Evolutionary conservation across 2,888 invertebrate genomes (phyloP).

Genomic region (Hydriomena furcata): DNA sequence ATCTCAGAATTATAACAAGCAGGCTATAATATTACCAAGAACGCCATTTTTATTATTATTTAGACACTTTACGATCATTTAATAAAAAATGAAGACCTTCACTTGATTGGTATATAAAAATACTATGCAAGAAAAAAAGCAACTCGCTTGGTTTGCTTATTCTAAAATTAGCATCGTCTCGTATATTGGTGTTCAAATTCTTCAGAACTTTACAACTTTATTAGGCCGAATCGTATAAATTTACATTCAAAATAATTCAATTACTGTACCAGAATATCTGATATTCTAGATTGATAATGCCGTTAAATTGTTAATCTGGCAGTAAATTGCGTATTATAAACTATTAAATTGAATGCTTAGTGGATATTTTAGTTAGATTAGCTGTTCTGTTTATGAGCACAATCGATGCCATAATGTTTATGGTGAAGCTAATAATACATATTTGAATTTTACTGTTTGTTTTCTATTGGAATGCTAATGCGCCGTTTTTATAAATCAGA

Average conservation of each 20-base stretch:
- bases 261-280: constrained; percentile 28
- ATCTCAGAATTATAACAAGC: constrained; percentile 28
- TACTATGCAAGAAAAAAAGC: too few species aligned
- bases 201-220: constrained; percentile 28
- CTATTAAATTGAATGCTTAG: constrained; percentile 49
- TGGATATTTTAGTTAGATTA: constrained; percentile 53
- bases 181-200: constrained; percentile 24
- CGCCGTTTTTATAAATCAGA: not conserved
- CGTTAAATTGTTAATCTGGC: constrained; percentile 30
- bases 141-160: too few species aligned
- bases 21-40: not conserved
- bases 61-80: not conserved
- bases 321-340: constrained; percentile 31
- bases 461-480: constrained; percentile 40
- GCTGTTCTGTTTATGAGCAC: constrained; percentile 60
- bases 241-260: constrained; percentile 31
- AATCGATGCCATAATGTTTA: constrained; percentile 58
- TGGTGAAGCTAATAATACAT: constrained; percentile 58
- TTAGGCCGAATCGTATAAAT: constrained; percentile 29
- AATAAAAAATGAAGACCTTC: too few species aligned
- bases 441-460: constrained; percentile 64
- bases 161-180: too few species aligned
- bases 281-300: constrained; percentile 22
- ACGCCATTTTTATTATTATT: not conserved
- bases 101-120: too few species aligned